Evolutionary conservation across 2,797 vertebrate genomes (phyloP), one percentile per base, ranked within the genome.

Genomic region (Onychomys torridus): DNA sequence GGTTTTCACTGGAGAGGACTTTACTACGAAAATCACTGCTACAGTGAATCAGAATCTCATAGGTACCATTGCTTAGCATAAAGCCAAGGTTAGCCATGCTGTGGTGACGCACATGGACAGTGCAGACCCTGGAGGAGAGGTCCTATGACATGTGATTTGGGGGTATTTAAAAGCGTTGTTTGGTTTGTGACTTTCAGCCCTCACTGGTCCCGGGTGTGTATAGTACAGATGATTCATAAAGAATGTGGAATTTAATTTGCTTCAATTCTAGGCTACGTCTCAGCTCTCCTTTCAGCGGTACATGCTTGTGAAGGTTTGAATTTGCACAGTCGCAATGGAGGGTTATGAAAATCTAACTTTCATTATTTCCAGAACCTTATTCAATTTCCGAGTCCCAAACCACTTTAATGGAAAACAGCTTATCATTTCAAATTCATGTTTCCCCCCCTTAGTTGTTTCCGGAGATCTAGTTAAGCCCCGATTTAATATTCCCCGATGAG

Each of bases 351-450:
- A 32, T 34, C n/a, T 67, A 34, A 55, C 69, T 90, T 90, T 92
- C 59, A n/a, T 93, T 85, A 37, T 71, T 93, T 89, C 67, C 12
- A 90, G 73, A 93, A 69, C 19, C 29, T 86, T 77, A 17, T 82
- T 91, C 93, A 90, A 57, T 93, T 93, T 95, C 89, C 59, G 79
- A 95, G 46, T 96, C n/a, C 19, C 59, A 27, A 78, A 19, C 19
- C 13, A 43, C 46, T 40, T 55, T n/a, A n/a, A 69, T 49, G 65
- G 75, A 89, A 71, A 94, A 67, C 65, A 96, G 83, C 55, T 77
- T 77, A 46, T 89, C 43, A 85, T 90, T 93, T 84, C 2, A 57
- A 93, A 82, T 79, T 75, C 12, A 5, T 94, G 11, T 65, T 91
- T 13, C 5, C 19, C 59, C 10, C 19, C 4, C 55, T 85, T 93